Evolutionary conservation across 1,140 invertebrate species (phyloP).

Genomic region (Phymastichus coffea): DNA sequence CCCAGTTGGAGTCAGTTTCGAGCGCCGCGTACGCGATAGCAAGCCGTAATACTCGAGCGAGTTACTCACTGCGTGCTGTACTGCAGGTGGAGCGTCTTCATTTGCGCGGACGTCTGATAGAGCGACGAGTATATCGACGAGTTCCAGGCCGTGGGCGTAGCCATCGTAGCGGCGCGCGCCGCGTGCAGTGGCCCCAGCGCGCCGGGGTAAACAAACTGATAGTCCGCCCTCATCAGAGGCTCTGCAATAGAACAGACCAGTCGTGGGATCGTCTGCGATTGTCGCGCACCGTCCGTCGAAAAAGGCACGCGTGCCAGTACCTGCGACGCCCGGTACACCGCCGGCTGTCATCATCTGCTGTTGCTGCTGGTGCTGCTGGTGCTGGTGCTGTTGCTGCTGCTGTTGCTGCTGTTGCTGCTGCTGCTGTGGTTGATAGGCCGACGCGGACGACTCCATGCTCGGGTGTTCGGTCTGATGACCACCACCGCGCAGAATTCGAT

Average conservation of each 20-base stretch:
- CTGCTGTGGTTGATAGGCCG: constrained; percentile 29
- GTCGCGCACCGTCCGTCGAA: too few relatives aligned
- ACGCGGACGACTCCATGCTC: constrained; percentile 40
- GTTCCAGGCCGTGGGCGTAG: constrained; percentile 48
- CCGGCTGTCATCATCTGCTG: background rate
- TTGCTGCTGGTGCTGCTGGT: constrained; percentile 25
- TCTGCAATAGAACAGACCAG: constrained; percentile 33
- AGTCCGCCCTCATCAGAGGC: constrained; percentile 51
- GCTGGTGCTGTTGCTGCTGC: background rate
- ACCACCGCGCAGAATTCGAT: constrained; percentile 88
- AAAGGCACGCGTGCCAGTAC: too few relatives aligned
- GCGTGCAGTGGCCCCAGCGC: constrained; percentile 48
- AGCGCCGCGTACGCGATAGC: too few relatives aligned
- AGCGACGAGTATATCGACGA: constrained; percentile 52
- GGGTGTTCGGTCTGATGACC: constrained; percentile 55
- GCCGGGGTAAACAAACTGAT: constrained; percentile 53
- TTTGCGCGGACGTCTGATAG: constrained; percentile 47
- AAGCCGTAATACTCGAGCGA: too few relatives aligned
- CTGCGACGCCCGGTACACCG: background rate
- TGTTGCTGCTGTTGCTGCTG: background rate
- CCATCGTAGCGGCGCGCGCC: constrained; percentile 43
- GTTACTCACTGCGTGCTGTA: constrained; percentile 47
- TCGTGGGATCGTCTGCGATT: background rate
- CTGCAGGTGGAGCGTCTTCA: constrained; percentile 48
- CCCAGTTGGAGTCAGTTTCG: too few relatives aligned